These are phyloP conservation scores for Myotis brandtii DNA, from an alignment of 2,113 vertebrate genomes.

Conservation along the genomic window DNA sequence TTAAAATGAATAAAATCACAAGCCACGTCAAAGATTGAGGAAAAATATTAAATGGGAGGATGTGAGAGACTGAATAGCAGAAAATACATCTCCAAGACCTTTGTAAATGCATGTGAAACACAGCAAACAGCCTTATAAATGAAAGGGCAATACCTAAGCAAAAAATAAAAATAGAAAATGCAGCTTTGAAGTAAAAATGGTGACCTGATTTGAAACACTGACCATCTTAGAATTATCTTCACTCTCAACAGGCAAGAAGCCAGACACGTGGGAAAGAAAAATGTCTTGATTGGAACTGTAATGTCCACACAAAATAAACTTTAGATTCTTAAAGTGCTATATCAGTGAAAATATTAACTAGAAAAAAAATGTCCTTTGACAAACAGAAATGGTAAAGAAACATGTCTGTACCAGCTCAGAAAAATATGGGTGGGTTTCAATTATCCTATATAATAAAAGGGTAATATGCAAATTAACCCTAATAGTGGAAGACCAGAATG, in stretches of 20 bases:
- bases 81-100: not conserved
- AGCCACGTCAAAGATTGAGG: not conserved
- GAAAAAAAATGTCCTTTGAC: not conserved
- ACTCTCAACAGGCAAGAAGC: not conserved
- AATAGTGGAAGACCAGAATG: too few relatives aligned
- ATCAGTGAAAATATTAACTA: not conserved
- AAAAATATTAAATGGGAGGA: not conserved
- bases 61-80: not conserved
- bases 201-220: not conserved
- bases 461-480: too few relatives aligned
- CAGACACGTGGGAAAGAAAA: not conserved
- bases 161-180: not conserved
- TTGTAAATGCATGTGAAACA: not conserved
- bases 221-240: not conserved
- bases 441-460: not conserved
- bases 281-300: not conserved
- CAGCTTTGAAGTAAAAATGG: not conserved
- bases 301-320: not conserved
- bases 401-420: not conserved
- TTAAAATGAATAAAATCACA: constrained; percentile 12
- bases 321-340: not conserved
- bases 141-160: not conserved
- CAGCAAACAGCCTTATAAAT: not conserved
- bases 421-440: not conserved
- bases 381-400: constrained; percentile 32